phyloP scores from a whole-genome alignment of 1,140 invertebrate genomes.

The Yoshiicerus persimilis region DNA sequence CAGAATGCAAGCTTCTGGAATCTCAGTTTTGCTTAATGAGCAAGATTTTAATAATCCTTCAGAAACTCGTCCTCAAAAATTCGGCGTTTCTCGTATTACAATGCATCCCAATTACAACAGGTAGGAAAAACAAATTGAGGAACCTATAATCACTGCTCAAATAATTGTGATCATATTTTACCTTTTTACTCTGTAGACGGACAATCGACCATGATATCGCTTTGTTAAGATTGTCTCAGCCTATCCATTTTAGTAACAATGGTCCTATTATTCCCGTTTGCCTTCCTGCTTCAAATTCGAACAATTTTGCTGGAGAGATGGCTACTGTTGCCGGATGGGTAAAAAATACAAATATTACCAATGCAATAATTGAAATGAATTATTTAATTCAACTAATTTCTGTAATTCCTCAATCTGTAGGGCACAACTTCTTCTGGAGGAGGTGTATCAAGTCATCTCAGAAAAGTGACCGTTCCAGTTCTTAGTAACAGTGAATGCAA shows the following conservation, averaged over 20 bases:
- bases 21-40: constrained; percentile 37
- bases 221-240: constrained; percentile 12
- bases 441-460: constrained; percentile 39
- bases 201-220: constrained; percentile 48
- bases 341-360: constrained; percentile 52
- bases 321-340: constrained; percentile 57
- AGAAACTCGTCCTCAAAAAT: constrained; percentile 52
- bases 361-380: neutral
- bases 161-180: neutral
- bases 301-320: constrained; percentile 6
- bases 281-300: constrained; percentile 30
- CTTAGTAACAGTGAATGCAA: constrained; percentile 45
- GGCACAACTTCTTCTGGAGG: constrained; percentile 59
- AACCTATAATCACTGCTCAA: neutral
- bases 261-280: constrained; percentile 25
- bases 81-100: constrained; percentile 50
- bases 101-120: constrained; percentile 42
- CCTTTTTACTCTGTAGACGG: neutral
- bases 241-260: neutral
- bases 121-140: neutral
- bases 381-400: neutral
- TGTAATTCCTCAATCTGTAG: neutral
- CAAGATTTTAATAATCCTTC: constrained; percentile 30
- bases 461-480: constrained; percentile 49
- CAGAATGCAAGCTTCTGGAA: constrained; percentile 38